Evolutionary conservation across 2,113 vertebrate species (phyloP).

Genomic region (Xerus inauris): DNA sequence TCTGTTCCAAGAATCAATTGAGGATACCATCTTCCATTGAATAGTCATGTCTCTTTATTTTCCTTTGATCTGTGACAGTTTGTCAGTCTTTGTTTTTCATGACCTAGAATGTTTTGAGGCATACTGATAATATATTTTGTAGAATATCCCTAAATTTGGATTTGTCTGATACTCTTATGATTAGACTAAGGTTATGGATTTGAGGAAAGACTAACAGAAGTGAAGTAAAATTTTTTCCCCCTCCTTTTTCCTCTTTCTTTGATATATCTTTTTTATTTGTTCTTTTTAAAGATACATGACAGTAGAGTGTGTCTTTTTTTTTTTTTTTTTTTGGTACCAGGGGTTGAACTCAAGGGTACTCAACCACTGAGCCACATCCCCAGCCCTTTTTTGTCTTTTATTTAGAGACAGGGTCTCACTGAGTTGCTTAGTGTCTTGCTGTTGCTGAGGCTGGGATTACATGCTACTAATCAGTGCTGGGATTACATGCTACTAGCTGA

Average conservation of each 20-base stretch:
- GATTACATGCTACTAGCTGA: no score
- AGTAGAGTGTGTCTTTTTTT: no score
- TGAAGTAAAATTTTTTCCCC: not conserved
- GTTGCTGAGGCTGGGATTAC: no score
- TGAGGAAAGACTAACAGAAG: not conserved
- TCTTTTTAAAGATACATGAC: no score
- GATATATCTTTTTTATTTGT: no score
- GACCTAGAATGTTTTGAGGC: not conserved
- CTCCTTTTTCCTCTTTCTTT: not conserved
- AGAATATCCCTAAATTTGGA: not conserved
- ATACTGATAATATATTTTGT: not conserved
- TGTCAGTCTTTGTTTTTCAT: slow-evolving; percentile 6
- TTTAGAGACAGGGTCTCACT: no score
- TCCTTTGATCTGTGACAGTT: not conserved
- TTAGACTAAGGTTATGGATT: not conserved
- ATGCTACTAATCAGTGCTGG: no score
- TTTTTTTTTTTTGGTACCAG: not conserved
- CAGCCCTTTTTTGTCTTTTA: no score
- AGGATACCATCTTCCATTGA: not conserved
- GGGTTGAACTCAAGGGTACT: no score
- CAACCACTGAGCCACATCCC: no score
- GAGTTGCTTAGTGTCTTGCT: no score
- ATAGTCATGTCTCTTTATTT: not conserved
- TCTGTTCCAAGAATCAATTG: not conserved
- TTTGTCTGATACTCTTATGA: not conserved